Evolutionary conservation across 2,888 invertebrate genomes (phyloP).

Genomic region (Auanema sp.): DNA sequence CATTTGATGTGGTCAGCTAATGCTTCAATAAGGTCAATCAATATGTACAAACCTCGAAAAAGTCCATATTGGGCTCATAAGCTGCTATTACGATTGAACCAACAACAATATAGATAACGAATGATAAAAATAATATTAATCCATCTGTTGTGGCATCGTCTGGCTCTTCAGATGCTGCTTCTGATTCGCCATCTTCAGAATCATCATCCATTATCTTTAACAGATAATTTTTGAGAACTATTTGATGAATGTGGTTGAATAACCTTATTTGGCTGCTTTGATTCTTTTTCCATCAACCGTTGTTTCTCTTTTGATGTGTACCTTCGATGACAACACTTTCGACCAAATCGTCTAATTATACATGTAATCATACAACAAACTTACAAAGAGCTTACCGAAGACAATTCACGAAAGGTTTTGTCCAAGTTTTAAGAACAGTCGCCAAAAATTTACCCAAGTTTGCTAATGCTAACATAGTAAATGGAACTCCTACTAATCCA

Average conservation of each 20-base stretch:
- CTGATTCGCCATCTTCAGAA: background rate
- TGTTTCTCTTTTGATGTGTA: constrained; percentile 36
- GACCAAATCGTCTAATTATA: constrained; percentile 6
- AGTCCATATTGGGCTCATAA: constrained; percentile 59
- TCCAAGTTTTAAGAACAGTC: constrained; percentile 48
- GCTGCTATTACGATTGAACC: constrained; percentile 53
- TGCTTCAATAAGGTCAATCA: background rate
- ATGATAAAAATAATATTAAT: constrained; percentile 50
- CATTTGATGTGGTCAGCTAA: background rate
- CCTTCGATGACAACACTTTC: constrained; percentile 12
- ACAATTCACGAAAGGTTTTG: constrained; percentile 40
- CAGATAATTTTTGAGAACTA: no score
- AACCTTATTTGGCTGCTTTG: constrained; percentile 30
- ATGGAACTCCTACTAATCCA: constrained; percentile 59
- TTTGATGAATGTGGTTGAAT: no score
- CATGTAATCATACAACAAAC: no score
- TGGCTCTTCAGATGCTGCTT: no score
- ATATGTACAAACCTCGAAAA: constrained; percentile 36
- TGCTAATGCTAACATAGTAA: constrained; percentile 59
- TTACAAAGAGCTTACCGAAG: no score
- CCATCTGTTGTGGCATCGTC: constrained; percentile 34
- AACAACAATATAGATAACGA: constrained; percentile 54
- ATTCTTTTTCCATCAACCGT: constrained; percentile 39
- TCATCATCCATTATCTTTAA: background rate
- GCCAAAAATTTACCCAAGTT: constrained; percentile 61